These are phyloP conservation scores for Heliothis virescens DNA, from an alignment of 1,140 invertebrate species.

Conservation along the genomic window DNA sequence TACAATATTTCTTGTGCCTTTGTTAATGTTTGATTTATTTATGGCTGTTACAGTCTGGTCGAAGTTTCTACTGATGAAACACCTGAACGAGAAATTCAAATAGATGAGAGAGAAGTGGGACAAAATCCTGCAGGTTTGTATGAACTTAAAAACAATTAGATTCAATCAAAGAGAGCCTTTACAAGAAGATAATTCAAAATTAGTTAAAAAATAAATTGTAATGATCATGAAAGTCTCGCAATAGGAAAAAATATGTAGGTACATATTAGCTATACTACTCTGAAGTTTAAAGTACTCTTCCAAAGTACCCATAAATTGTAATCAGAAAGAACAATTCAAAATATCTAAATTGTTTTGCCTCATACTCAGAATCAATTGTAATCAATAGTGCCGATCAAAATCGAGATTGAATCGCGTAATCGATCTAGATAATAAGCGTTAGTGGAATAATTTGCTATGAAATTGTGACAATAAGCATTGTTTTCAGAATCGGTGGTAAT, in stretches of 20 bases:
- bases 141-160: not conserved
- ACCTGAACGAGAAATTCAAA: constrained; percentile 73
- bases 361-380: not conserved
- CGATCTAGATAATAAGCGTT: constrained; percentile 2
- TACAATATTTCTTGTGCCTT: too few species aligned
- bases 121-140: constrained; percentile 70
- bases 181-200: too few species aligned
- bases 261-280: too few species aligned
- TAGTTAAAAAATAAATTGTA: too few species aligned
- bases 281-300: not conserved
- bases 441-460: constrained; percentile 1
- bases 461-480: constrained; percentile 45
- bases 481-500: constrained; percentile 78
- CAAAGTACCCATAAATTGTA: too few species aligned
- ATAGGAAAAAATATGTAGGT: too few species aligned
- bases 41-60: constrained; percentile 67
- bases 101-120: constrained; percentile 72
- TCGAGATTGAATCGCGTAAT: constrained; percentile 9
- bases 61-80: constrained; percentile 74
- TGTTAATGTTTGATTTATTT: not conserved
- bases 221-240: too few species aligned
- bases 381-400: constrained; percentile 8
- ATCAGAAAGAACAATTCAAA: not conserved
- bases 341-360: not conserved
- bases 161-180: too few species aligned